Conservation (phyloP, 2,888 invertebrate genomes). For the Clepsis dumicolana region DNA sequence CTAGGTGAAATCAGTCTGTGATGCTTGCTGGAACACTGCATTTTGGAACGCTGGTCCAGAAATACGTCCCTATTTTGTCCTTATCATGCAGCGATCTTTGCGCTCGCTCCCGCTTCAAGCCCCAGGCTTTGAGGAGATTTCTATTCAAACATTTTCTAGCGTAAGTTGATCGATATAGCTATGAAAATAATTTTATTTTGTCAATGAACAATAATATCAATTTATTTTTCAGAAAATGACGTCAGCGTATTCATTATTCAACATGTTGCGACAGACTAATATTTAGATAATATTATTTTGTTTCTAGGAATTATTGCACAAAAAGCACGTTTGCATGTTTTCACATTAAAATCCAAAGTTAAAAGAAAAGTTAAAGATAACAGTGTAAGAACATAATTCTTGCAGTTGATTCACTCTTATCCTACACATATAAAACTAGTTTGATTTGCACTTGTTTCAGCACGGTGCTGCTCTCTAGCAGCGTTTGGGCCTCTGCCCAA, state of each 20-base stretch:
- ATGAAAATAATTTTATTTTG: neutral
- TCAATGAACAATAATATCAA: neutral
- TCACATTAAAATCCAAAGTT: no score
- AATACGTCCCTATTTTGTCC: slow-evolving; percentile 66
- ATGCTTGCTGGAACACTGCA: slow-evolving; percentile 65
- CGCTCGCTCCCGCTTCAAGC: slow-evolving; percentile 63
- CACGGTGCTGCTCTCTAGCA: no score
- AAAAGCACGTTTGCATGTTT: neutral
- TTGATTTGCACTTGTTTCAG: no score
- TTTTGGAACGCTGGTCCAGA: slow-evolving; percentile 69
- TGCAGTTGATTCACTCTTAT: no score
- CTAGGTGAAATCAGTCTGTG: slow-evolving; percentile 61
- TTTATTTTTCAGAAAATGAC: slow-evolving; percentile 62
- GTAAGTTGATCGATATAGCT: slow-evolving; percentile 56
- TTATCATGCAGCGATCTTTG: slow-evolving; percentile 69
- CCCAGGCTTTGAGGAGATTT: slow-evolving; percentile 67
- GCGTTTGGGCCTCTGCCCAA: no score
- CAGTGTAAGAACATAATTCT: no score
- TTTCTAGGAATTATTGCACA: neutral
- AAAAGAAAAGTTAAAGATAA: no score
- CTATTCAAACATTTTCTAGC: slow-evolving; percentile 69
- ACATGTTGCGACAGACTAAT: slow-evolving; percentile 66
- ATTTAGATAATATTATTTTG: neutral
- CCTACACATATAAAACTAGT: no score
- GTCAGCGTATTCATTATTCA: slow-evolving; percentile 69